Evolutionary conservation across 2,888 invertebrate species (phyloP).

Genomic region (Acanthopleura granulata): DNA sequence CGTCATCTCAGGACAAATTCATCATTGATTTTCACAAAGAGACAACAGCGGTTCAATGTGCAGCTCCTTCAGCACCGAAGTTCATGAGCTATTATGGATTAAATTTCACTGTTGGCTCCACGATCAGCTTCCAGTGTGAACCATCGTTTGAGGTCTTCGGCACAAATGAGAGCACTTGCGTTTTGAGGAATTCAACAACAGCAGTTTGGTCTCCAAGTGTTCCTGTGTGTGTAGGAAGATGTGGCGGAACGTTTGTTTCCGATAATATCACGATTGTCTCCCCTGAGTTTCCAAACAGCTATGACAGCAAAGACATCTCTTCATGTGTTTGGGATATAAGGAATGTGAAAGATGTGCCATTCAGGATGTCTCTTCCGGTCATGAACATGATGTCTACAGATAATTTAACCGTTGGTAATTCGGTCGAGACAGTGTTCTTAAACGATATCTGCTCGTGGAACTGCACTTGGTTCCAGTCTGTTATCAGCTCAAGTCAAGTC

Average conservation of each 20-base stretch:
- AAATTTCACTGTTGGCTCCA: not conserved
- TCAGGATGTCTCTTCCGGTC: not conserved
- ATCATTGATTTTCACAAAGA: not conserved
- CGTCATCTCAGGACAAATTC: not conserved
- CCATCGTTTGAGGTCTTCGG: not conserved
- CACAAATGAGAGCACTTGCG: not conserved
- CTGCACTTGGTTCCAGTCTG: not conserved
- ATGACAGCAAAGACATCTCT: not conserved
- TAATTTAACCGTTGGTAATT: not conserved
- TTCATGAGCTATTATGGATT: too few relatives aligned
- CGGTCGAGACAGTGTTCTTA: not conserved
- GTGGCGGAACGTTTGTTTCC: not conserved
- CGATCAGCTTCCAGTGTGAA: not conserved
- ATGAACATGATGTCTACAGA: not conserved
- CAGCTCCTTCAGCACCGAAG: not conserved
- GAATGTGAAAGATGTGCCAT: not conserved
- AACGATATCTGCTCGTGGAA: not conserved
- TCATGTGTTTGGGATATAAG: not conserved
- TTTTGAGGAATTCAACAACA: not conserved
- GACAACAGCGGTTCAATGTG: not conserved
- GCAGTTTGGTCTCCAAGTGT: not conserved
- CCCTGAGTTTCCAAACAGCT: not conserved
- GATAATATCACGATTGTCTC: slow-evolving; percentile 10
- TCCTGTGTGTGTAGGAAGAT: not conserved
- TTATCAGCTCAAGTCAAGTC: not conserved